Evolutionary conservation across 1,140 invertebrate genomes (phyloP).

Genomic region (Diachasma alloeum): DNA sequence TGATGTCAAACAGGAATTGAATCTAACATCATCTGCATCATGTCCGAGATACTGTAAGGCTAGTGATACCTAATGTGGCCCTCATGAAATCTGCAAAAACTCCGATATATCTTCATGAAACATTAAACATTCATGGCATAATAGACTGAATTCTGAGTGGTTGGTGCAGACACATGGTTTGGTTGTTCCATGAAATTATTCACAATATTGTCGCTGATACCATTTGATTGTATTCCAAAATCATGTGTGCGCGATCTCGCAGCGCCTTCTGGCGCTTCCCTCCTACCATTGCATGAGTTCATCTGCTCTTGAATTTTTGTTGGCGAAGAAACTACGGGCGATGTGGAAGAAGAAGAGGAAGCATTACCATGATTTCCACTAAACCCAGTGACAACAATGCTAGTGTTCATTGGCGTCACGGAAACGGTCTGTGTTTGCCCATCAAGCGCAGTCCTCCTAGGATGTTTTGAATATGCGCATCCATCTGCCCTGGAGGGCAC

Average conservation of each 20-base stretch:
- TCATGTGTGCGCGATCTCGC: slow-evolving; percentile 69
- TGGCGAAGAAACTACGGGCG: slow-evolving; percentile 58
- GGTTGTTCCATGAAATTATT: slow-evolving; percentile 40
- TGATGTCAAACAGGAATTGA: neutral
- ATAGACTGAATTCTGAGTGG: slow-evolving; percentile 60
- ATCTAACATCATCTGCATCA: neutral
- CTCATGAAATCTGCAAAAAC: neutral
- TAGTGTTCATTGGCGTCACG: slow-evolving; percentile 34
- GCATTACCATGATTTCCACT: slow-evolving; percentile 33
- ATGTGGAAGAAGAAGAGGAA: slow-evolving; percentile 56
- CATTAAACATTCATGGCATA: slow-evolving; percentile 65
- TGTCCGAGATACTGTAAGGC: neutral
- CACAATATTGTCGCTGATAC: slow-evolving; percentile 21
- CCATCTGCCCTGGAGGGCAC: slow-evolving; percentile 25
- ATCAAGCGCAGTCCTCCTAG: slow-evolving; percentile 38
- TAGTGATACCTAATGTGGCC: neutral
- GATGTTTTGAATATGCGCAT: slow-evolving; percentile 38
- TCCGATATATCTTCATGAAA: neutral
- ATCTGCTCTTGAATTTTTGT: slow-evolving; percentile 45
- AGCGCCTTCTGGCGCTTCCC: slow-evolving; percentile 72
- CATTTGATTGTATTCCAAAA: slow-evolving; percentile 41
- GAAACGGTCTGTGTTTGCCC: slow-evolving; percentile 51
- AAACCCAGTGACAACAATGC: slow-evolving; percentile 9
- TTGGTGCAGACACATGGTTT: slow-evolving; percentile 51
- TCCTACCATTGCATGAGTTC: slow-evolving; percentile 62